Base-by-base conservation (phyloP, 1,140 invertebrate species). In the Ceratoteleas bidentatus region DNA sequence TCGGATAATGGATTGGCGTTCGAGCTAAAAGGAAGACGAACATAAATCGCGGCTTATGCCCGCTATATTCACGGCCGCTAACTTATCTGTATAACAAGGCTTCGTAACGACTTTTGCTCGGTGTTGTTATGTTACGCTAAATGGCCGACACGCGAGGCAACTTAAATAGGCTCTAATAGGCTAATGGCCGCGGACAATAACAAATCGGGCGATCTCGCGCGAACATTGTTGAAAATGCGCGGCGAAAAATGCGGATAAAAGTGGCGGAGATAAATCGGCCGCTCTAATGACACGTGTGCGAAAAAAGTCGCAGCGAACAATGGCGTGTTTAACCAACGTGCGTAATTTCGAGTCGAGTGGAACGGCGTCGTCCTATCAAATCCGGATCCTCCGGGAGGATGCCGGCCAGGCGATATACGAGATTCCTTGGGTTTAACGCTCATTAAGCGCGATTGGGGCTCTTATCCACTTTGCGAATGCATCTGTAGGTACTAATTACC, bases 401-500 rank as follows among this genome's bases (percentile, higher is more conserved):
- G 45, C 65, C 73, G 52, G 50, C 57, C n/a, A 60, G 75, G 69
- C 75, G 66, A 79, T 81, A 72, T 65, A 79, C 78, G 62, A 85
- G 84, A 85, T 83, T 83, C 74, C 75, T 84, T 38, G 52, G 49
- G 76, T 56, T 78, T 82, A 84, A 65, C 66, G 83, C 86, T 90
- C 89, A 86, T 90, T 90, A 89, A 89, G 83, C 86, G 83, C 85
- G 87, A 85, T 84, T 85, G 84, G 85, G 77, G 83, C 85, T 87
- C 87, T 83, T 85, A 87, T 89, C 88, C 88, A 88, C 86, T 84
- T 88, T 86, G 87, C 87, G 86, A 87, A 85, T 88, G 89, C 87
- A 90, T 90, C 88, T 86, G 86, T 89, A 88, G 85, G 85, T 90
- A 91, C 90, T 91, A 91, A 91, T 91, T 91, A 90, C 87, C 83